phyloP scores from a whole-genome alignment of 2,888 invertebrate genomes.

The Amblyjoppa fuscipennis region DNA sequence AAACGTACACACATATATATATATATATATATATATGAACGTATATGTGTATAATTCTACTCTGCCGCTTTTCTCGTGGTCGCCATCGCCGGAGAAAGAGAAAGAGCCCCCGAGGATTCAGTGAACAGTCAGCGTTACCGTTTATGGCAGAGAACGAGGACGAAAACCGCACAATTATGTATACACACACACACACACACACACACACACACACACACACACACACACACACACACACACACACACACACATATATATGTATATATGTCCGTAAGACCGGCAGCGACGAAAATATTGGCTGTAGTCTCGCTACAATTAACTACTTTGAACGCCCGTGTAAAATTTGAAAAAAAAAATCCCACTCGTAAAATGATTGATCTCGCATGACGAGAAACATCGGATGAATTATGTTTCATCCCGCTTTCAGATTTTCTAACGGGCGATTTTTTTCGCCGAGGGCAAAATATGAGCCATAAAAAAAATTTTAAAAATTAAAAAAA shows the following conservation, averaged over 20 bases:
- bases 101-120: slow-evolving; percentile 14
- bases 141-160: slow-evolving; percentile 29
- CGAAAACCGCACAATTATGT: slow-evolving; percentile 13
- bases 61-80: slow-evolving; percentile 21
- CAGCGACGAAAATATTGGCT: slow-evolving; percentile 11
- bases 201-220: too few relatives aligned
- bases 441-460: not conserved
- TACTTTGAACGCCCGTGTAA: not conserved
- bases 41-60: slow-evolving; percentile 14
- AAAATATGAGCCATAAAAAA: not conserved
- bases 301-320: slow-evolving; percentile 1
- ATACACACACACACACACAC: too few relatives aligned
- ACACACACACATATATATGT: too few relatives aligned
- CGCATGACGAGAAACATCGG: not conserved
- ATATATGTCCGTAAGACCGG: slow-evolving; percentile 1
- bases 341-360: not conserved
- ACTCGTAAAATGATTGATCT: not conserved
- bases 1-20: not conserved
- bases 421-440: not conserved
- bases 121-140: slow-evolving; percentile 31
- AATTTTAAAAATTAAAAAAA: too few relatives aligned
- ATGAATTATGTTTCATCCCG: not conserved
- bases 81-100: slow-evolving; percentile 23
- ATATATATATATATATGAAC: not conserved
- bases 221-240: too few relatives aligned